Evolutionary conservation across 1,140 invertebrate genomes (phyloP).

Genomic region (Episyrphus balteatus): DNA sequence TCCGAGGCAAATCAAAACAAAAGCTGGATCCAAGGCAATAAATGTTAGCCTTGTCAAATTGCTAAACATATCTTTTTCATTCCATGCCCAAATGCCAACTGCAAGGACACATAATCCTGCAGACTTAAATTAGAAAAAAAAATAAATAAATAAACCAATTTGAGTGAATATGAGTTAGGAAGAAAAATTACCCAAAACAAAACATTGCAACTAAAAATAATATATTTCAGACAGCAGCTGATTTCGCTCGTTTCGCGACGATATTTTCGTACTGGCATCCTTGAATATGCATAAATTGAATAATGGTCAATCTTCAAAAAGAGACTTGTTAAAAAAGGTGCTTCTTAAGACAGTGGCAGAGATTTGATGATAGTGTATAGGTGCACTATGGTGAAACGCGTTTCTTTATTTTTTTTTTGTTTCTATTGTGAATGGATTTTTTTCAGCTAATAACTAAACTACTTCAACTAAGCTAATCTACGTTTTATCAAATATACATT

Average conservation of each 20-base stretch:
- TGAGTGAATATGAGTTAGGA: too few relatives aligned
- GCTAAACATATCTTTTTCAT: conserved; percentile 91
- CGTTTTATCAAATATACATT: too few relatives aligned
- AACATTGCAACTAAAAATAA: conserved; percentile 95
- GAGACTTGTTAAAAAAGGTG: too few relatives aligned
- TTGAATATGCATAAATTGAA: conserved; percentile 2
- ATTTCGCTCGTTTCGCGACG: conserved; percentile 84
- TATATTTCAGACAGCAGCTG: conserved; percentile 92
- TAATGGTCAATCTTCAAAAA: too few relatives aligned
- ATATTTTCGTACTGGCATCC: conserved; percentile 53
- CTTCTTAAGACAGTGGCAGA: too few relatives aligned
- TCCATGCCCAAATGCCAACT: conserved; percentile 93
- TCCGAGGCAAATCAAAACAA: conserved; percentile 85
- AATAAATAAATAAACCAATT: not conserved
- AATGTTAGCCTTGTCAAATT: conserved; percentile 81
- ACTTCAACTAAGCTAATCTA: too few relatives aligned
- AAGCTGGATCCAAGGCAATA: conserved; percentile 89
- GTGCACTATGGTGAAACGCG: too few relatives aligned
- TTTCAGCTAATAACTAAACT: too few relatives aligned
- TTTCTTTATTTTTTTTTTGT: too few relatives aligned
- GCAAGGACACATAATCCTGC: conserved; percentile 74
- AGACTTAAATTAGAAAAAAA: conserved; percentile 45
- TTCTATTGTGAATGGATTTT: too few relatives aligned
- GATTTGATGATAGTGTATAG: too few relatives aligned
- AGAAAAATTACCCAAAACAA: conserved; percentile 87